Evolutionary conservation across 2,113 vertebrate species (phyloP), one percentile per base, ranked within the genome.

Genomic region (Anhinga rufa): DNA sequence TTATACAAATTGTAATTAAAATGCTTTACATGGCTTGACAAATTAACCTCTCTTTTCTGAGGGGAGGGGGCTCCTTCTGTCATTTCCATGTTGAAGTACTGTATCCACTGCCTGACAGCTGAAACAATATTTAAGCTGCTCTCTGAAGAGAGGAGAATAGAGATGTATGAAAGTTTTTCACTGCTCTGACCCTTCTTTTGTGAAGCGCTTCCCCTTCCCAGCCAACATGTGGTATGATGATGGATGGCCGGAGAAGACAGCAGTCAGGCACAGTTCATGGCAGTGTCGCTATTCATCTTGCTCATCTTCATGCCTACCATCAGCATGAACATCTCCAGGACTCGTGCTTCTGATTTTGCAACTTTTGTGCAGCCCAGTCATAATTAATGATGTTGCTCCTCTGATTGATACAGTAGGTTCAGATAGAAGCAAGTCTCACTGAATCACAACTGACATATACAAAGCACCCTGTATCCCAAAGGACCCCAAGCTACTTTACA

Each of bases 1-100:
- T 93, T 97, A 98, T 97, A 98, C 76, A 29, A 66, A 85, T 94
- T 98, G 98, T 98, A 98, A 98, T 98, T 99, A 98, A 99, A 99
- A 97, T 97, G 98, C 98, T 98, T 98, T 98, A 97, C 98, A 97
- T 97, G 89, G 97, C 98, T 97, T 96, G 97, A 94, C 76, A 89
- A 92, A 60, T 84, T 18, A 87, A 97, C n/a, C 55, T 94, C 62
- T 88, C 36, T 79, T 87, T 75, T 68, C 85, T 70, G 54, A 52
- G 69, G 61, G 80, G 60, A 87, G 32, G 29, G 58, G 70, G 57
- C 48, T 91, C 49, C 88, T 70, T 86, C 64, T 91, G 24, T 88
- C 69, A 1, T 54, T 82, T 57, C 49, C 12, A n/a, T 46, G 10
- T 38, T 82, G 44, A 22, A 60, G 31, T 18, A 10, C 72, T 81